Evolutionary conservation across 2,113 vertebrate species (phyloP), one percentile per base, ranked within the genome.

Genomic region (Lophius piscatorius): DNA sequence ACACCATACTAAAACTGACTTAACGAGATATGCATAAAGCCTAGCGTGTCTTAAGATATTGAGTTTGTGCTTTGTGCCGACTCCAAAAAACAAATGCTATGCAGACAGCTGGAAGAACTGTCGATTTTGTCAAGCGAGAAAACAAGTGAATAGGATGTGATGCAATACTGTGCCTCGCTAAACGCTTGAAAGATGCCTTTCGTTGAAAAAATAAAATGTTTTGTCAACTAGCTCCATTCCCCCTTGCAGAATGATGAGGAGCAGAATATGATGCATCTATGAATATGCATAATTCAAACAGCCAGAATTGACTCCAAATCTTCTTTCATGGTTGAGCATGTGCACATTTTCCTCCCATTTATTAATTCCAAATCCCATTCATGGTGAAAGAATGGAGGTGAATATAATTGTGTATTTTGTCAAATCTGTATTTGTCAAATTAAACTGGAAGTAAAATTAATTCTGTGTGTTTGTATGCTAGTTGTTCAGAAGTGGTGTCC

Each of bases 401-500:
- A 85, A 76, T 41, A 86, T 85, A 85, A 88, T 85, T 85, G 84
- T 77, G 82, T 82, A 73, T 87, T 90, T 89, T 87, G 85, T 90
- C 77, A 87, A 87, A 88, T 81, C 77, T 82, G 87, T 86, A 31
- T 31, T 28, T 31, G 29, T 89, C 61, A 84, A 87, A 81, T 83
- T 84, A 86, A 87, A 88, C 64, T 85, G 82, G 83, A 83, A 88
- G 85, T 74, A 46, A 76, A 82, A 79, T 81, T 63, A 63, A 79
- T 76, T 72, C n/a, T 38, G 49, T 57, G 63, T 78, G 71, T 86
- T 87, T 85, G 73, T 84, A 80, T 68, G 80, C 81, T 80, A 60
- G 67, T 81, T 89, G 87, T 86, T 85, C 86, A 85, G 78, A 87
- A 87, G 86, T 85, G 82, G 81, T 90, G 90, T 92, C 85, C 88